Evolutionary conservation across 2,888 invertebrate genomes (phyloP).

Genomic region (Napeogenes sylphis): DNA sequence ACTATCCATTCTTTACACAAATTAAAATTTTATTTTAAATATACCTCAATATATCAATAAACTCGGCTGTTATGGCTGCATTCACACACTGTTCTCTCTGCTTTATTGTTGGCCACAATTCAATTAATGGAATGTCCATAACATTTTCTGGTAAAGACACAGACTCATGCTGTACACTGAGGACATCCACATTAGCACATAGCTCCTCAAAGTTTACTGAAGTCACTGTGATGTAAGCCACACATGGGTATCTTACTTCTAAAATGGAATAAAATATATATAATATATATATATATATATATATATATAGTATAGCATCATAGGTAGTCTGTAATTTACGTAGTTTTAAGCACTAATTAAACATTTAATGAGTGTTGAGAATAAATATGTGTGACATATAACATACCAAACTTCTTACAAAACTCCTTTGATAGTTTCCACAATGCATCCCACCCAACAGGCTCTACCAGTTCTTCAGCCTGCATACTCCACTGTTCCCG

Average conservation of each 20-base stretch:
- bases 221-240: slow-evolving; percentile 78
- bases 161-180: slow-evolving; percentile 81
- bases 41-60: slow-evolving; percentile 79
- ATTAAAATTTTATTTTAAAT: slow-evolving; percentile 9
- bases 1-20: background rate
- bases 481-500: slow-evolving; percentile 67
- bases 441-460: slow-evolving; percentile 82
- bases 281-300: background rate
- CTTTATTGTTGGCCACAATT: slow-evolving; percentile 81
- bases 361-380: too few species aligned
- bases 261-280: slow-evolving; percentile 33
- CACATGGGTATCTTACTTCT: slow-evolving; percentile 81
- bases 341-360: too few species aligned
- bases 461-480: slow-evolving; percentile 79
- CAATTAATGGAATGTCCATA: slow-evolving; percentile 77
- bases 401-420: slow-evolving; percentile 78
- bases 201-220: slow-evolving; percentile 76
- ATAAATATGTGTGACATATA: background rate
- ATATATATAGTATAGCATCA: background rate
- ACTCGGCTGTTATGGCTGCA: slow-evolving; percentile 78
- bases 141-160: slow-evolving; percentile 79
- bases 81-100: slow-evolving; percentile 79
- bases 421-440: slow-evolving; percentile 82
- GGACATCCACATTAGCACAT: slow-evolving; percentile 76
- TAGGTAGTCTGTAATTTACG: background rate